Evolutionary conservation across 2,888 invertebrate species (phyloP).

Genomic region (Callimorpha dominula): DNA sequence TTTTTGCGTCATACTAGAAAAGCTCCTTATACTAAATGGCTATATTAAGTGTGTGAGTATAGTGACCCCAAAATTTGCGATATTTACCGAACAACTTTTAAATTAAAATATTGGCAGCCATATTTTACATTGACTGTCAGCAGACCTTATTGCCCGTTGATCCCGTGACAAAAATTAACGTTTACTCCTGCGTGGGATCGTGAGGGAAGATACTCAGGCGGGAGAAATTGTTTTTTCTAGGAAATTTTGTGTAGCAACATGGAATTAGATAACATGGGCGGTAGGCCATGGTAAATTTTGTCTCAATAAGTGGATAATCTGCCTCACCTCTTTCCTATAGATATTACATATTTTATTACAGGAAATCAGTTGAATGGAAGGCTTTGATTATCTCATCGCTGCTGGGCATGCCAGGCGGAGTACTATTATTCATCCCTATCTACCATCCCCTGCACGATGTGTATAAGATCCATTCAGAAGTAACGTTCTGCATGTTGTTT

Average conservation of each 20-base stretch:
- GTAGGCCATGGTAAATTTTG: too few species aligned
- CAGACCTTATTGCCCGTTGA: background rate
- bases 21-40: background rate
- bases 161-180: too few species aligned
- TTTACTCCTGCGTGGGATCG: background rate
- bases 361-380: slow-evolving; percentile 66
- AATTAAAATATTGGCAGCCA: background rate
- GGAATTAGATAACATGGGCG: too few species aligned
- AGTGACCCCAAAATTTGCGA: background rate
- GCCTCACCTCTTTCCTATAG: too few species aligned
- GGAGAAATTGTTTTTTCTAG: too few species aligned
- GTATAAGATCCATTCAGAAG: slow-evolving; percentile 89
- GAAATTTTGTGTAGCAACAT: too few species aligned
- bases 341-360: slow-evolving; percentile 40
- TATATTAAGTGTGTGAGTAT: background rate
- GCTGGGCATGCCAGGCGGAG: slow-evolving; percentile 91
- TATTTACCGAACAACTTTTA: background rate
- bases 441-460: slow-evolving; percentile 93
- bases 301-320: too few species aligned
- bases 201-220: too few species aligned
- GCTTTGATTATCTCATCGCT: slow-evolving; percentile 86
- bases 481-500: slow-evolving; percentile 89
- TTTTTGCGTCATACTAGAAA: background rate
- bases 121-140: background rate
- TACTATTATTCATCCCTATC: slow-evolving; percentile 90